These are phyloP conservation scores for Drosophila nasuta DNA, from an alignment of 1,140 invertebrate genomes.

Conservation along the genomic window DNA sequence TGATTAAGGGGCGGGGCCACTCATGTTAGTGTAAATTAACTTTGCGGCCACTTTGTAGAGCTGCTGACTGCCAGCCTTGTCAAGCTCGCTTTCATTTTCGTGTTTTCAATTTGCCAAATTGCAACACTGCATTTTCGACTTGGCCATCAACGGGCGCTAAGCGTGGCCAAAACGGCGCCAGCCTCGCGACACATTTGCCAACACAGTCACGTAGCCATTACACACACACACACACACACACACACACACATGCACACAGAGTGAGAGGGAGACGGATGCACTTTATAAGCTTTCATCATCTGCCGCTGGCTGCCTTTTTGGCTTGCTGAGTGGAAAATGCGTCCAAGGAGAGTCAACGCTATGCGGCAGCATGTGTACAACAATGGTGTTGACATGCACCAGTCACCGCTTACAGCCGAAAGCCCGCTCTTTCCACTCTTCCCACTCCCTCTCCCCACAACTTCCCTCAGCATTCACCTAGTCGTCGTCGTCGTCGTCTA, in stretches of 20 bases:
- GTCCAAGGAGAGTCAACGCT: constrained; percentile 57
- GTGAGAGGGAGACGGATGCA: constrained; percentile 31
- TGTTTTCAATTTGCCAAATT: constrained; percentile 80
- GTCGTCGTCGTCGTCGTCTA: constrained; percentile 7
- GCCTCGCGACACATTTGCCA: constrained; percentile 56
- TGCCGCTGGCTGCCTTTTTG: constrained; percentile 50
- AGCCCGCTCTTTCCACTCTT: too few relatives aligned
- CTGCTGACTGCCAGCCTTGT: constrained; percentile 13
- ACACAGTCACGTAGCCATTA: constrained; percentile 62
- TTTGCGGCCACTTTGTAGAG: constrained; percentile 65
- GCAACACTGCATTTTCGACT: constrained; percentile 69
- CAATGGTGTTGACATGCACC: constrained; percentile 62
- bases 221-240: constrained; percentile 6
- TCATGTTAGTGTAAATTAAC: constrained; percentile 64
- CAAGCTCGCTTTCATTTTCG: constrained; percentile 48
- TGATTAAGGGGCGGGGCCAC: background rate
- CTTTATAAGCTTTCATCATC: constrained; percentile 66
- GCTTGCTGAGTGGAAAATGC: constrained; percentile 62
- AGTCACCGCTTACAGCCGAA: constrained; percentile 27
- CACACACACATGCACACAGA: constrained; percentile 26
- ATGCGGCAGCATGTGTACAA: constrained; percentile 38
- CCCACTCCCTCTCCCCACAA: background rate
- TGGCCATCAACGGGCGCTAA: constrained; percentile 67
- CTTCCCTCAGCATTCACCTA: background rate
- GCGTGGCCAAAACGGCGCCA: constrained; percentile 24